Evolutionary conservation across 2,113 vertebrate species (phyloP), one percentile per base, ranked within the genome.

Genomic region (Cryptoleucopteryx plumbea): DNA sequence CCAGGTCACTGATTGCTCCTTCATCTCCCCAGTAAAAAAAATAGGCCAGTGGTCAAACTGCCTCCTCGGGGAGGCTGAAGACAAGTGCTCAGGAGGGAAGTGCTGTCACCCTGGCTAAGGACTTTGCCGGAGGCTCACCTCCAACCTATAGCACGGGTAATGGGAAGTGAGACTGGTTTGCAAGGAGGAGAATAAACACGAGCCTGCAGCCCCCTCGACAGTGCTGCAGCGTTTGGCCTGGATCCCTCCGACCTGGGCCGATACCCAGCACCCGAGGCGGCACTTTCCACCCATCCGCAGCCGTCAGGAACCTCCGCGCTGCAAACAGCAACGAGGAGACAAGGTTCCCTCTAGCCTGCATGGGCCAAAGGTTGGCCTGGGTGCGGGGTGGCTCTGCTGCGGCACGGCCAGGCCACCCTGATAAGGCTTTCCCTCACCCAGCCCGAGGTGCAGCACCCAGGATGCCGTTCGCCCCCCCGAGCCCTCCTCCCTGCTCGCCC

Each of bases 341-440:
- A 25, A 77, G 74, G 79, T 32, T 90, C 55, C 42, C 47, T 86
- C 72, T 0, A 47, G 34, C 32, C 55, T 74, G 47, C 59, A 5
- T 3, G 21, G 90, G 62, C 74, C 94, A 94, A 96, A 97, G 94
- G 94, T 92, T 96, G 90, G 68, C 53, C 82, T 82, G 82, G 82
- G 82, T 55, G 82, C 1, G 4, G 68, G 73, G 71, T 43, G 47
- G 88, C 90, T 68, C 88, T 80, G 74, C 61, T 36, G 18, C 0
- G 6, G 90, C 84, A 55, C 0, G 0, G 85, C 82, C 84, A 58
- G 93, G 77, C 25, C 73, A 42, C 68, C 22, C 73, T 79, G 90
- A 88, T 88, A 95, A 97, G 85, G 82, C 13, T 91, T 62, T 55
- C 6, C 1, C 56, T 91, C 66, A 23, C 47, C 47, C 71, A 77